These are phyloP conservation scores for Monarcha castaneiventris DNA, from an alignment of 2,113 vertebrate genomes.

Conservation along the genomic window DNA sequence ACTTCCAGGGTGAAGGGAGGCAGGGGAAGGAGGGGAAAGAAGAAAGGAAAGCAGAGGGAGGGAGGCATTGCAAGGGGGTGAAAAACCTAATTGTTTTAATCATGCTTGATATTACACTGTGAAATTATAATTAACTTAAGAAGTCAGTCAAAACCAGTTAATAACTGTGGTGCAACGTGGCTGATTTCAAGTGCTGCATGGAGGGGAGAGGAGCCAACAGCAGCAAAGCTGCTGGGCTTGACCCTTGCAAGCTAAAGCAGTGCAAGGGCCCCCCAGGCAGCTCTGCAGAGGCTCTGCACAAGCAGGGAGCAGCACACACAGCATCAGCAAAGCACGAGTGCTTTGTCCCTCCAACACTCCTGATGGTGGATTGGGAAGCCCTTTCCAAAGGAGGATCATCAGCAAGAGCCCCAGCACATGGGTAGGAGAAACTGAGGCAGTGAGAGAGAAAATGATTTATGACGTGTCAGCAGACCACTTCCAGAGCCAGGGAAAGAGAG, in stretches of 20 bases:
- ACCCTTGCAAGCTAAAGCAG: neutral
- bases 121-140: constrained; percentile 66
- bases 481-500: neutral
- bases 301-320: neutral
- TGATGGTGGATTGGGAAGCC: neutral
- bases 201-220: neutral
- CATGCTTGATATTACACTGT: constrained; percentile 61
- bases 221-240: neutral
- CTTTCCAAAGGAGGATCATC: neutral
- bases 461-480: neutral
- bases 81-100: constrained; percentile 65
- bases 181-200: neutral
- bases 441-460: neutral
- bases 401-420: neutral
- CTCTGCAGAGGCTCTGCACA: neutral
- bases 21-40: neutral
- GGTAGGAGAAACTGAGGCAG: constrained; percentile 9
- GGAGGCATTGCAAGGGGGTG: neutral
- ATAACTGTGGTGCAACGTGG: constrained; percentile 13
- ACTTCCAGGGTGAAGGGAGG: neutral
- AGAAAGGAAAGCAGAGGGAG: neutral
- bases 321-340: neutral
- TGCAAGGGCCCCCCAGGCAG: neutral
- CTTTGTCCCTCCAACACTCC: neutral
- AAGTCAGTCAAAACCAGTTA: constrained; percentile 64